These are phyloP conservation scores for Tortricodes alternella DNA, from an alignment of 2,888 invertebrate species.

Conservation along the genomic window DNA sequence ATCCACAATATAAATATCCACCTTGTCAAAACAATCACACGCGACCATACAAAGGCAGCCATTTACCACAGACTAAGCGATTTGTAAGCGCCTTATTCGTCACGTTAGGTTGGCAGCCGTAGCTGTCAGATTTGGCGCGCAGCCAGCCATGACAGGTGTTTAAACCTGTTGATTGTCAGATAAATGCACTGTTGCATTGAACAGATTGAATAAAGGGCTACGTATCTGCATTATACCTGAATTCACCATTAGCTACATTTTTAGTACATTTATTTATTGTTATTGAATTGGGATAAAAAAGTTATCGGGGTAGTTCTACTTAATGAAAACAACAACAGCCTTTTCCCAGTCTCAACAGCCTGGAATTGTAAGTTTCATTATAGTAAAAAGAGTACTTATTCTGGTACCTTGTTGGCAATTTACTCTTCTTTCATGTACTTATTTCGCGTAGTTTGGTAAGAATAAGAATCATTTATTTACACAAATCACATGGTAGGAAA, in stretches of 20 bases:
- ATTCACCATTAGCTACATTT: neutral
- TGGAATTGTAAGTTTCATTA: no score
- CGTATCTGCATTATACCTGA: neutral
- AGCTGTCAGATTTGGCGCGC: slow-evolving; percentile 56
- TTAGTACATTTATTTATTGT: no score
- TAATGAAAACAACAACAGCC: no score
- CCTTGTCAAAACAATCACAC: neutral
- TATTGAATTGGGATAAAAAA: no score
- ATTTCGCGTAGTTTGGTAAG: no score
- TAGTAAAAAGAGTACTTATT: no score
- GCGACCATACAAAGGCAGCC: neutral
- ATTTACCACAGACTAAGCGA: slow-evolving; percentile 8
- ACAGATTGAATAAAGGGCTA: neutral
- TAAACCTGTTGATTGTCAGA: slow-evolving; percentile 54
- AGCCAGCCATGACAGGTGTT: slow-evolving; percentile 52
- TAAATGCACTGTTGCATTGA: neutral
- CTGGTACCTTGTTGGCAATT: no score
- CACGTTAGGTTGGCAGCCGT: slow-evolving; percentile 40
- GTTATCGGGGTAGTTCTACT: no score
- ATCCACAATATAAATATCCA: neutral
- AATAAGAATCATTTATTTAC: no score
- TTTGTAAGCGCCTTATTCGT: slow-evolving; percentile 38
- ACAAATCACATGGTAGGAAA: no score
- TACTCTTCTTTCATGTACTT: no score
- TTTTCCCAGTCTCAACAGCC: no score